Evolutionary conservation across 2,888 invertebrate genomes (phyloP), one percentile per base, ranked within the genome.

Genomic region (Trachelus stipa): DNA sequence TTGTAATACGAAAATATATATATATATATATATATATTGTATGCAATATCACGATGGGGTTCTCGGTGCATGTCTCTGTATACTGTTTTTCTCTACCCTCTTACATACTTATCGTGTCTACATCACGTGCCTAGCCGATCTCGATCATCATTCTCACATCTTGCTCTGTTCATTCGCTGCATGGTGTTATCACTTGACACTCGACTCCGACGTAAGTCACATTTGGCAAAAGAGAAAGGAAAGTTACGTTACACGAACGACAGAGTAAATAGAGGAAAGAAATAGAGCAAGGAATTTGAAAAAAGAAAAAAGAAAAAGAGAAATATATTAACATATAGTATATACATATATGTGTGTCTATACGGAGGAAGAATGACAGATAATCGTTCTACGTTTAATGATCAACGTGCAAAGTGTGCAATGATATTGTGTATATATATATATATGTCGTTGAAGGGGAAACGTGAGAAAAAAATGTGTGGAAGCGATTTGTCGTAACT

Each of bases 51-150:
- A 84, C 81, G 80, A 82, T 85, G 85, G 87, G 87, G 86, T 85
- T 87, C 85, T 88, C 85, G 88, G 85, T 89, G 88, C 89, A 88
- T 89, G 89, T 87, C 84, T 84, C 69, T 81, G 80, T 84, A 82
- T 83, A 84, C 83, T 87, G 81, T 85, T 83, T 85, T 85, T 85
- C 34, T 83, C 81, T 83, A 76, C 84, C 79, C 82, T 84, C 79
- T 80, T 79, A 81, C 79, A 82, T 82, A 84, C 83, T 84, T 80
- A 84, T 81, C 86, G 85, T 85, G 83, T 87, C 84, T 85, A 85
- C 83, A 84, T 86, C 85, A 87, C 83, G 84, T 84, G 84, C 85
- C 85, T 82, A 81, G 82, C 83, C 83, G 85, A 84, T 84, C 83
- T 86, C 85, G 83, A 86, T 86, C 86, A 86, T 85, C 86, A 86